Evolutionary conservation across 2,888 invertebrate species (phyloP).

Genomic region (Stenotaenia linearis): DNA sequence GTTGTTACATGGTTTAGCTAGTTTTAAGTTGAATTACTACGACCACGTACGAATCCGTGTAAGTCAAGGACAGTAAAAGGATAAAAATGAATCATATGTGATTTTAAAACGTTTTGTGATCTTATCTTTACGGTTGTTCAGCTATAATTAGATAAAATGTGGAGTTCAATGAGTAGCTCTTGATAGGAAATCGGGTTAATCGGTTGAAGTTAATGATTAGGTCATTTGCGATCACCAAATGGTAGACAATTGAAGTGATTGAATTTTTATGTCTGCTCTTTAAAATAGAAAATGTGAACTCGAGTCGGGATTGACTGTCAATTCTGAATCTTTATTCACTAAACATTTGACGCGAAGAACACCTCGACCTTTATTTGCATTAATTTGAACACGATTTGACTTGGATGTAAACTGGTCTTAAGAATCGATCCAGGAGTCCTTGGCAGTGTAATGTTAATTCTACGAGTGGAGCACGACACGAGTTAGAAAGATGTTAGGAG

Average conservation of each 20-base stretch:
- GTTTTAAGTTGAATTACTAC: too few species aligned
- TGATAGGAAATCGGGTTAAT: too few species aligned
- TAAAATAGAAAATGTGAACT: not conserved
- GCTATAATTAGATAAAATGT: too few species aligned
- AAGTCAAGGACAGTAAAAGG: too few species aligned
- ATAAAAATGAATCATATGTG: too few species aligned
- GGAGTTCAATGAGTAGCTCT: too few species aligned
- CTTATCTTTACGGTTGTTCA: too few species aligned
- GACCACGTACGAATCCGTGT: too few species aligned
- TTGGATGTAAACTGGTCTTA: not conserved
- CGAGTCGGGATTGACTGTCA: not conserved
- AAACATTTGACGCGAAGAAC: not conserved
- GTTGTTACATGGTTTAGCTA: too few species aligned
- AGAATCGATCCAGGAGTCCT: not conserved
- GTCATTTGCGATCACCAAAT: too few species aligned
- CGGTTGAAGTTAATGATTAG: too few species aligned
- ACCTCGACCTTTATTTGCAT: not conserved
- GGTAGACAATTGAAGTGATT: not conserved
- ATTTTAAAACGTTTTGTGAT: too few species aligned
- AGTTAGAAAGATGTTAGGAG: not conserved
- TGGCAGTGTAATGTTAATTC: not conserved
- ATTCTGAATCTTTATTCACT: not conserved
- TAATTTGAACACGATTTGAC: not conserved
- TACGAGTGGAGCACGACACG: not conserved
- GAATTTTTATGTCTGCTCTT: not conserved